A percentile compares a stretch with the other conserved stretches of the same genome.
These are phyloP conservation scores for Allophyes oxyacanthae DNA, from an alignment of 2,888 invertebrate genomes.

Conservation along the genomic window DNA sequence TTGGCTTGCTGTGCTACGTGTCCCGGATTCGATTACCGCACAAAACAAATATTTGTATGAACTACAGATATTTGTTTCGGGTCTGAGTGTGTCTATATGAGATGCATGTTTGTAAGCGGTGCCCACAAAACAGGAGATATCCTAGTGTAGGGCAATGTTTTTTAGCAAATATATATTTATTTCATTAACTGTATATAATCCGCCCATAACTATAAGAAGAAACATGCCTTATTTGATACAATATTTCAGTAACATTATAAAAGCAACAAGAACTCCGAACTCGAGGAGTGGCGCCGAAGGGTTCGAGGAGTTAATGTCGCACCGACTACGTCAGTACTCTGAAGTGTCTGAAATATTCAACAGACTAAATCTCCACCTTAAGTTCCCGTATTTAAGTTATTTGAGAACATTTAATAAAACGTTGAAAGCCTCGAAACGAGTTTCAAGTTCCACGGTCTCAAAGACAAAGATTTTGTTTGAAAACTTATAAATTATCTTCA, in stretches of 20 bases:
- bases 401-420: conserved; percentile 34
- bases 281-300: conserved; percentile 15
- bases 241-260: background rate
- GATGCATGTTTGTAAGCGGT: no score
- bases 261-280: conserved; percentile 4
- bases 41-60: no score
- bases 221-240: no score
- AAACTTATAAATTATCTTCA: conserved; percentile 14
- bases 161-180: no score
- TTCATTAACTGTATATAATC: no score
- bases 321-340: conserved; percentile 22
- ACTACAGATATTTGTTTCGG: no score
- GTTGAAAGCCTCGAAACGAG: conserved; percentile 14
- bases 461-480: conserved; percentile 27
- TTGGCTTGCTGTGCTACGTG: no score
- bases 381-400: conserved; percentile 32
- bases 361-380: conserved; percentile 11
- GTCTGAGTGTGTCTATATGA: no score
- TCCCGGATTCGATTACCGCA: no score
- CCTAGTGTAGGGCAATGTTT: no score
- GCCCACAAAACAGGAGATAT: no score
- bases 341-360: conserved; percentile 37
- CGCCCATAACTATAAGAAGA: no score
- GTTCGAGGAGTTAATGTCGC: conserved; percentile 18
- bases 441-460: conserved; percentile 15